Conservation (phyloP, 1,140 invertebrate species). For the Drosophila nigrodunni region DNA sequence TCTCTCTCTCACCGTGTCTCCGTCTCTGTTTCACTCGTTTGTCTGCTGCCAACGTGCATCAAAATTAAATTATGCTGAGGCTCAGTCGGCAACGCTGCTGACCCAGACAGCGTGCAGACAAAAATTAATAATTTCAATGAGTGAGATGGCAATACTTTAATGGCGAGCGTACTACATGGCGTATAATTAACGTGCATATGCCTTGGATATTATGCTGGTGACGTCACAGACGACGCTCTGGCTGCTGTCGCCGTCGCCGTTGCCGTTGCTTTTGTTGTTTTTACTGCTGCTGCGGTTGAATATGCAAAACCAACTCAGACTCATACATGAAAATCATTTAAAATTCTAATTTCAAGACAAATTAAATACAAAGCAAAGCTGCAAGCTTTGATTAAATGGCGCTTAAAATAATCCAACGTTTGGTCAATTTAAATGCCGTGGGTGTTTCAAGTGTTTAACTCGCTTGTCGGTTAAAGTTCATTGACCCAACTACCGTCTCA, state of each 20-base stretch:
- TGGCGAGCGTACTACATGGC: conserved; percentile 70
- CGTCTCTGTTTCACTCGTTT: neutral
- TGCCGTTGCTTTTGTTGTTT: conserved; percentile 5
- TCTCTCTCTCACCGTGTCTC: neutral
- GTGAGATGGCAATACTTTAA: conserved; percentile 45
- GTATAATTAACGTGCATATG: conserved; percentile 83
- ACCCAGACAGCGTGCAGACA: conserved; percentile 80
- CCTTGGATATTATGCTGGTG: conserved; percentile 74
- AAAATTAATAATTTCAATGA: conserved; percentile 76
- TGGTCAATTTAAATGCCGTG: conserved; percentile 72
- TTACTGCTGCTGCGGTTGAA: conserved; percentile 30
- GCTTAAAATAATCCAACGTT: conserved; percentile 66
- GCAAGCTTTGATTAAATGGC: conserved; percentile 77
- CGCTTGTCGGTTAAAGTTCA: conserved; percentile 28
- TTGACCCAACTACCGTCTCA: conserved; percentile 21
- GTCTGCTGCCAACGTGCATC: conserved; percentile 63
- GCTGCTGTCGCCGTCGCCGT: conserved; percentile 26
- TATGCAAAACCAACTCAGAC: conserved; percentile 67
- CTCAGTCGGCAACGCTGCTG: conserved; percentile 58
- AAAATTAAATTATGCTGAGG: conserved; percentile 81
- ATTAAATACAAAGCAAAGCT: conserved; percentile 77
- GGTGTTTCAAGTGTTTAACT: conserved; percentile 36
- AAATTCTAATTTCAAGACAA: conserved; percentile 83
- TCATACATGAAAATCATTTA: conserved; percentile 65
- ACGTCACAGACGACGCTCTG: conserved; percentile 61